Base-by-base conservation (phyloP, 2,113 vertebrate species). In the Hippotragus niger region DNA sequence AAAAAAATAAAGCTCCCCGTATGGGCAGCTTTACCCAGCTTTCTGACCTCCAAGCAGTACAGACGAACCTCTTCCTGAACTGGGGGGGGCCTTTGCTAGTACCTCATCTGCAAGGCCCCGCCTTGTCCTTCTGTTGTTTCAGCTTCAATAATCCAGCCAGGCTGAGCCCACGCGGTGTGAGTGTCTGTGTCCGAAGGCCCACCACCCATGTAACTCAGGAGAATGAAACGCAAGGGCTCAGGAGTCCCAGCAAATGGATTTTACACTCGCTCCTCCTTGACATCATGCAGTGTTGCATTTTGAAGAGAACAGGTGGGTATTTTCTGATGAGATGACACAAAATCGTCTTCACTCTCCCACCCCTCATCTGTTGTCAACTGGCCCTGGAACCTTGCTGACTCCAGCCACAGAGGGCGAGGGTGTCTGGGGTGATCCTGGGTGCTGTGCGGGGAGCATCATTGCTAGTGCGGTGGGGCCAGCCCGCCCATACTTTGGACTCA, bases 311-410 rank as follows among this genome's bases (percentile, higher is more conserved):
- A 84, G 6, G 12, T 6, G 29, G 23, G 8, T 19, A 15, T 87
- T 45, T 90, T 36, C 36, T 10, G 58, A 19, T 16, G 17, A n/a
- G 81, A 67, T 5, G 6, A 71, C 45, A 55, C 6, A 47, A 21
- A 52, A 80, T 19, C 2, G 1, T 31, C 31, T 60, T 92, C 43
- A 55, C 15, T 7, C 5, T 57, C 23, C 43, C 19, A 45, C 2
- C 33, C 29, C 43, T 31, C 40, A 1, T 33, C 8, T 2, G 2
- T 11, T 9, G 50, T 50, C 88, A 43, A 0, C 2, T 1, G 12
- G 36, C 67, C 78, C 57, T 57, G 52, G 57, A 74, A 29, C 40
- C n/a, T 6, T 2, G 60, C 40, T 10, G 7, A 53, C 25, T 17
- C 9, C 12, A 8, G 43, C 52, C 2, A 21, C 21, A 25, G 97